phyloP scores from a whole-genome alignment of 2,797 vertebrate species.

The Bradypodion ventrale region DNA sequence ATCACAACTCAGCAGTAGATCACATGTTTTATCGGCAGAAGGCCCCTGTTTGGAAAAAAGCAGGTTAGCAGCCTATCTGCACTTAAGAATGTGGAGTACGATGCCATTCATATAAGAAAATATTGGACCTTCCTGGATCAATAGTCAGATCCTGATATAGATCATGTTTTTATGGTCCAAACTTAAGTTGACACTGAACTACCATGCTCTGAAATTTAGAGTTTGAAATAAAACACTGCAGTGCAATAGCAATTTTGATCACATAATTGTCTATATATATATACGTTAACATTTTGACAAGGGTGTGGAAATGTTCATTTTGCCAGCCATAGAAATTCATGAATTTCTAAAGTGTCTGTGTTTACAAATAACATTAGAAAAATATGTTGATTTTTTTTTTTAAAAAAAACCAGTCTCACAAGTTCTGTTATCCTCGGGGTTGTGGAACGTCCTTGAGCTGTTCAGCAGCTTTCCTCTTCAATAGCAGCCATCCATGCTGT shows the following conservation, averaged over 20 bases:
- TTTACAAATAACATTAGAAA: not conserved
- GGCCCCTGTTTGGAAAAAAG: too few relatives aligned
- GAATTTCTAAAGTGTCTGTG: constrained; percentile 40
- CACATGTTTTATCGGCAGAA: not conserved
- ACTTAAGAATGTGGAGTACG: not conserved
- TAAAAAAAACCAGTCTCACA: not conserved
- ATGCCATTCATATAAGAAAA: not conserved
- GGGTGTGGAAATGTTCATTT: not conserved
- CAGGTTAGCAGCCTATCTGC: not conserved
- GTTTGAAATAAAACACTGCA: not conserved
- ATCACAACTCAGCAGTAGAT: not conserved
- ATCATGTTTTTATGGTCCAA: not conserved
- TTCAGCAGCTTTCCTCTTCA: not conserved
- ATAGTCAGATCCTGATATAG: not conserved
- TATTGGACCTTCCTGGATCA: not conserved
- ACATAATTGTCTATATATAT: not conserved
- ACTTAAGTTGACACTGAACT: not conserved
- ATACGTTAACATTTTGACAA: not conserved
- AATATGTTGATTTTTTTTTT: not conserved
- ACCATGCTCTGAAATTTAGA: not conserved
- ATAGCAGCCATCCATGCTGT: too few relatives aligned
- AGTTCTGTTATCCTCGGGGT: not conserved
- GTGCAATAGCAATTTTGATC: too few relatives aligned
- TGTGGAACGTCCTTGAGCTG: not conserved
- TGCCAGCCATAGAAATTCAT: not conserved